Evolutionary conservation across 2,113 vertebrate species (phyloP), one percentile per base, ranked within the genome.

Genomic region (Phrynosoma platyrhinos): DNA sequence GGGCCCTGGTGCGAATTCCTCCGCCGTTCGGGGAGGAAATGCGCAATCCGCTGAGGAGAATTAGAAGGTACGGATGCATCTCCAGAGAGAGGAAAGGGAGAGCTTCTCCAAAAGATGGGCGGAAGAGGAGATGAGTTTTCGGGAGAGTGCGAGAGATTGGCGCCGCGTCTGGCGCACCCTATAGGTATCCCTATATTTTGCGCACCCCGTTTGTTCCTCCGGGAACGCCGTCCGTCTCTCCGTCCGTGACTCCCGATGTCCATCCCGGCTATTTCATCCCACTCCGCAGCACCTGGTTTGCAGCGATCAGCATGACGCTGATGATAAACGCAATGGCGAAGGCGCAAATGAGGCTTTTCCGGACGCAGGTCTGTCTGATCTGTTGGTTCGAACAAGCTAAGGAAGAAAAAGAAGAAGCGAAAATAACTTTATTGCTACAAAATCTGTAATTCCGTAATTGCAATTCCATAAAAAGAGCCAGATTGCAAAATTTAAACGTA

Each of bases 311-410:
- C 98, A 99, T 99, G 93, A 99, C 98, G 27, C 98, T 99, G 96
- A 99, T 99, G 97, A 99, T 99, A 97, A 99, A 99, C 92, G 98
- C 98, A 2, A 99, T 98, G 92, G 98, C 98, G 1, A 99, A 99
- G 94, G 98, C 98, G 96, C 98, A 99, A 95, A 99, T 99, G 89
- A 99, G 97, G 90, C 98, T 99, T 95, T 99, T 99, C 76, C 98
- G 96, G 92, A 99, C 98, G 0, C 99, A 99, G 0, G 99, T 99
- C 97, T 99, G 98, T 82, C 99, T 98, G 96, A 99, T 98, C 93
- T 99, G 99, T 96, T 99, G 98, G 92, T 98, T 99, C 42, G 99
- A 98, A 95, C 98, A 99, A 76, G 98, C 98, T 96, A 96, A 1
- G n/a, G 80, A 12, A 27, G n/a, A 2, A 18, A 47, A 36, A 47